A percentile compares a stretch with the other conserved stretches of the same genome.
Evolutionary conservation across 2,888 invertebrate species (phyloP).

Genomic region (Acheta domesticus): DNA sequence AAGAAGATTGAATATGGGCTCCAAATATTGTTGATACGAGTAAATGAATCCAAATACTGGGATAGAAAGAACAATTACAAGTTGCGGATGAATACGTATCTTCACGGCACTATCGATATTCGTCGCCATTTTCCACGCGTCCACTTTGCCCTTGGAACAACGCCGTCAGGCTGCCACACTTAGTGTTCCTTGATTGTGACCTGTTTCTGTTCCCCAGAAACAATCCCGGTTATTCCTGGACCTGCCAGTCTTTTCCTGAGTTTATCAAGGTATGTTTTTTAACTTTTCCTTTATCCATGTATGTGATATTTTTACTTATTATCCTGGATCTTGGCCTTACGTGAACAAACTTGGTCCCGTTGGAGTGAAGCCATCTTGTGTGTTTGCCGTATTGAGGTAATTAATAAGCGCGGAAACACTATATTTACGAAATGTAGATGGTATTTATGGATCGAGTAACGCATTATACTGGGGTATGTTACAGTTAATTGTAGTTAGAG

Average conservation of each 20-base stretch:
- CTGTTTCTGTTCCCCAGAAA: slow-evolving; percentile 37
- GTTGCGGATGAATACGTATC: slow-evolving; percentile 24
- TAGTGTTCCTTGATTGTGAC: slow-evolving; percentile 38
- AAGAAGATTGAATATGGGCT: too few species aligned
- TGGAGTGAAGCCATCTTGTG: slow-evolving; percentile 1
- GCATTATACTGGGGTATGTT: too few species aligned
- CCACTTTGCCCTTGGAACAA: slow-evolving; percentile 37
- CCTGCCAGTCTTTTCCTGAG: slow-evolving; percentile 38
- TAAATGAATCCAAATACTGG: too few species aligned
- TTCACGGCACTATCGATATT: not conserved
- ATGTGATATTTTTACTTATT: slow-evolving; percentile 25
- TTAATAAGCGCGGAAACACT: not conserved
- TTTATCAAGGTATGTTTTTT: slow-evolving; percentile 38
- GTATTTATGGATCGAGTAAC: too few species aligned
- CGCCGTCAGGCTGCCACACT: slow-evolving; percentile 36
- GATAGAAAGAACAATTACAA: too few species aligned
- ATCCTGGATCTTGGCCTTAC: slow-evolving; percentile 1
- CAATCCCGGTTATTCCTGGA: slow-evolving; percentile 36
- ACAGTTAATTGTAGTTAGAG: too few species aligned
- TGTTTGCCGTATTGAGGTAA: not conserved
- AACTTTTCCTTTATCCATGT: slow-evolving; percentile 36
- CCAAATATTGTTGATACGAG: too few species aligned
- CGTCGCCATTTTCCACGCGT: slow-evolving; percentile 25
- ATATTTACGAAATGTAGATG: too few species aligned
- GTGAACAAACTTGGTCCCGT: not conserved